Evolutionary conservation across 2,113 vertebrate genomes (phyloP), one percentile per base, ranked within the genome.

Genomic region (Nibea coibor): DNA sequence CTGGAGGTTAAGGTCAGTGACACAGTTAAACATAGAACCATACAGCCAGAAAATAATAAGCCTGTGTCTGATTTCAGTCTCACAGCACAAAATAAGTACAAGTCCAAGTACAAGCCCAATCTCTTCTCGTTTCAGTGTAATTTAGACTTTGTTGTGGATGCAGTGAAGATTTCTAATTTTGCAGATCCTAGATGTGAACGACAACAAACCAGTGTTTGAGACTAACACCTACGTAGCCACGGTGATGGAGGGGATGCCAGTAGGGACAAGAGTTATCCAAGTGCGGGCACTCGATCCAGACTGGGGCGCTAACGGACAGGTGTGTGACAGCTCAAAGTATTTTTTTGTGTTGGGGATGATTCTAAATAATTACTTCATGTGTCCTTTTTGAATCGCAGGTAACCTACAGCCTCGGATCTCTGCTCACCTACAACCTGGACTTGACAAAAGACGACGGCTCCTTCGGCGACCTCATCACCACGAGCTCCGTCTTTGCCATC

Each of bases 221-320:
- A 94, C 97, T 0, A 93, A 94, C 24, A 95, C 86, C 48, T 99
- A 99, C 3, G 95, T 98, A 0, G 95, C 97, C 24, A 94, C 97
- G 26, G 93, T 98, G 89, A 99, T 99, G 98, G 98, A 99, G 88
- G 97, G 97, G 15, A 96, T 99, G 97, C 96, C 98, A 0, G 70
- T 95, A 0, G 98, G 98, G 75, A 99, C 97, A 24, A 96, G 95
- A 78, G 95, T 99, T 61, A 93, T 97, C 10, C 98, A 97, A 90
- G 97, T 99, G 42, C 96, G 96, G 82, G 98, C 97, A 0, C 63
- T 92, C 0, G 98, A 99, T 89, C 93, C 95, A 65, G 98, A 99
- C 61, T 97, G 97, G 72, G 97, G 97, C 48, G 96, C 97, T 20
- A 99, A 99, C 3, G 98, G 98, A 26, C 97, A 99, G 89, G 93